Base-by-base conservation (phyloP, 2,113 vertebrate genomes). In the Xiphophorus couchianus region DNA sequence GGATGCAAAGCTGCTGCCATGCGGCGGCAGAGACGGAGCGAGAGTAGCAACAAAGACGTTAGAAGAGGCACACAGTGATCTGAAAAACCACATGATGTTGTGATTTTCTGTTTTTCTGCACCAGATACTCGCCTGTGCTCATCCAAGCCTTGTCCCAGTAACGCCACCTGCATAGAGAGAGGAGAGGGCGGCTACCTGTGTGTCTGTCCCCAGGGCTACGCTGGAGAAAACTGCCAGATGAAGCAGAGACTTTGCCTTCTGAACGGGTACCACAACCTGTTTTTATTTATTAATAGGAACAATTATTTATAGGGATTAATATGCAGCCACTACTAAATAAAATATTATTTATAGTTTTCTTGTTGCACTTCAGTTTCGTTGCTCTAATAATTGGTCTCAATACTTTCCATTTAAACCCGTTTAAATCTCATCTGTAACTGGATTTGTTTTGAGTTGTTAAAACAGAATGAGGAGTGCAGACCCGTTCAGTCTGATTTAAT, bases 81-180 rank as follows among this genome's bases (percentile, higher is more conserved):
- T 89, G 85, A 82, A 90, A 85, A 85, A 77, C 54, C 74, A 73
- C 78, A 69, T 74, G 17, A 17, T 78, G 77, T 15, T 51, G 19
- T 76, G 42, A 66, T 73, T 81, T 42, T 29, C 44, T 70, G 51
- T 51, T 44, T 66, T 60, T 71, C 44, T 27, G 37, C 77, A 74
- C 73, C 90, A 99, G 98, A 96, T 60, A 90, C 91, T 68, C 95
- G 95, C 10, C 93, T 93, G 13, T 99, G 98, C 82, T 92, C 95
- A 66, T 93, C 94, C 3, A 86, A 90, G 54, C 96, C 96, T 39
- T 99, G 98, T 30, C 92, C 87, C 60, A 95, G 95, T 72, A 97
- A 97, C 13, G 95, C 97, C 44, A 97, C 95, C 0, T 99, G 98
- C 77, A 91, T 96, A 72, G 93, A 96, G 88, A 95, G 95, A 0